Evolutionary conservation across 2,797 vertebrate genomes (phyloP), one percentile per base, ranked within the genome.

Genomic region (Coendou prehensilis): DNA sequence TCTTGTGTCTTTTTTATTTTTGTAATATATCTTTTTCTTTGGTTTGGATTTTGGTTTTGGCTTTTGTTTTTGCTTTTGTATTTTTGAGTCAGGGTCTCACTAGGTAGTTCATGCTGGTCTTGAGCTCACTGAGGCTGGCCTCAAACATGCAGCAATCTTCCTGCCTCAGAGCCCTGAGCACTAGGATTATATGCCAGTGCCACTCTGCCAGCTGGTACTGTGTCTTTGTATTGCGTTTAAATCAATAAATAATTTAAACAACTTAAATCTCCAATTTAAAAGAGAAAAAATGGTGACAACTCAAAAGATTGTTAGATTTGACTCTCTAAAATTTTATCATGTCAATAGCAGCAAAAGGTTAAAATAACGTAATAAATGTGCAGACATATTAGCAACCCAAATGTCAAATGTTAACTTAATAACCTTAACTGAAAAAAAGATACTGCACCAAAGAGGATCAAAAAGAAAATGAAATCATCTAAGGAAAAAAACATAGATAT

Each of bases 361-460:
- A 37, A 9, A 18, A 30, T 75, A 84, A 79, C 67, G 57, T 30
- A 28, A 73, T 76, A 83, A 93, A 50, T 30, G 9, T 26, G 14
- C 47, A 89, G 23, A 59, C 47, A 54, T 73, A 87, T 17, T 95
- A 61, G 6, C 37, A 89, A 69, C 6, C 76, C 78, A 47, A 63
- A 41, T 78, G 80, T 79, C 75, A 97, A 94, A 71, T n/a, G 56
- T 47, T 87, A 17, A 64, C 61, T 81, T 93, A 82, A 50, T 61
- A 75, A 54, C 11, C 20, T 81, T 64, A 26, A n/a, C 26, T 75
- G 37, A 89, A 89, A 91, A 52, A 52, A 93, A 71, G 20, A 94
- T 47, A 69, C 6, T 87, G 52, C 41, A 84, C 11, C 57, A 59
- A 91, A 80, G 45, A 91, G 17, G 56, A 56, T n/a, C 28, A 75